Evolutionary conservation across 2,888 invertebrate species (phyloP), one percentile per base, ranked within the genome.

Genomic region (Xestobium rufovillosum): DNA sequence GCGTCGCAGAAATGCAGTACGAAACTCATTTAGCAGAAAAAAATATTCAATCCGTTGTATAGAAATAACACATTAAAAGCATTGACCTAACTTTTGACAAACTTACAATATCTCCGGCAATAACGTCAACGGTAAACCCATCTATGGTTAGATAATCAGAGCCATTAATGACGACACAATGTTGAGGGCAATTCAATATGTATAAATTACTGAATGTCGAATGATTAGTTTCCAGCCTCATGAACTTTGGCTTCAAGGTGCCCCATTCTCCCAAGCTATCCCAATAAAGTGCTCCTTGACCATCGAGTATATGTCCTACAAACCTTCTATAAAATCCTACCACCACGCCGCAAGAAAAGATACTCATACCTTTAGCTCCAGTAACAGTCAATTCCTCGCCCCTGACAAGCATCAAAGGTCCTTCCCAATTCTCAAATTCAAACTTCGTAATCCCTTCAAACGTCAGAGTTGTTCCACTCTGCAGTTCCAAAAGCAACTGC

Each of bases 241-340:
- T 36, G 36, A 47, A 46, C 38, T 49, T 45, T n/a, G 47, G 49
- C 36, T 49, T 49, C 1, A 37, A 46, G 4, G 36, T 38, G 3
- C 49, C 45, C 49, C 49, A 38, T 42, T 41, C 14, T 8, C 36
- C 36, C 19, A 14, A 10, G 2, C 31, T 30, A 30, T 35, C 36
- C 36, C 36, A 35, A 10, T 30, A 35, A n/a, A 33, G 13, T 3
- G 13, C 11, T 2, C 36, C 36, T 26, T 30, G 28, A 2, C 36
- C 36, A 12, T 35, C 31, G 11, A 26, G 31, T 19, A 12, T 11
- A 8, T 12, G 30, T n/a, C n/a, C n/a, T n/a, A n/a, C n/a, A n/a
- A n/a, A n/a, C n/a, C n/a, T n/a, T n/a, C n/a, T n/a, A n/a, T n/a
- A n/a, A n/a, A n/a, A n/a, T n/a, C n/a, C n/a, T n/a, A n/a, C n/a